Evolutionary conservation across 2,888 invertebrate genomes (phyloP), one percentile per base, ranked within the genome.

Genomic region (Eristalinus sepulchralis): DNA sequence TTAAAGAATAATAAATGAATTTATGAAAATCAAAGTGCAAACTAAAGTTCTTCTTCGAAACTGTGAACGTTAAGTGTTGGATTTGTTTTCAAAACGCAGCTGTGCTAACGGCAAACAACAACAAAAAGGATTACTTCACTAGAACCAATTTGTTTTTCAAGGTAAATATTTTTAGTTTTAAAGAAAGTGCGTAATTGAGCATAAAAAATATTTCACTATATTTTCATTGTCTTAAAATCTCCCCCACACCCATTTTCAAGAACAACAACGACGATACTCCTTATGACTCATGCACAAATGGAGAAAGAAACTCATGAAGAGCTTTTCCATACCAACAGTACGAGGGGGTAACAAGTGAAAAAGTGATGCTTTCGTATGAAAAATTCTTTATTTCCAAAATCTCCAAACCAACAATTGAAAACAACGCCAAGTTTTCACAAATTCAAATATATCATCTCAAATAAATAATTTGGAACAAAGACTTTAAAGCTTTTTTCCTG

Each of bases 161-260:
- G 84, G 80, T 85, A 81, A 81, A 72, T 81, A 24, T 17, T 47
- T 8, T 47, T 55, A 2, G 31, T 68, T 8, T 3, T 5, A 34
- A 1, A 24, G 20, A 63, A 53, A 55, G 68, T 64, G 34, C 53
- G 68, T 73, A 60, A 55, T 34, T 67, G 34, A 13, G 39, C 24
- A 47, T 20, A 34, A 9, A 47, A 17, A 47, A 47, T 47, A 47
- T 47, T 47, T 47, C 47, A 17, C 47, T 47, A 68, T 34, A 24
- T 68, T 64, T 71, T 24, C 59, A 62, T 57, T 72, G 62, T 72
- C 72, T 31, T 72, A 22, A 20, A 17, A n/a, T 33, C 57, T 59
- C 63, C 76, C 76, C 72, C 81, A 81, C 85, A 81, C 85, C 81
- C 85, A 76, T 81, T 80, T 83, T 84, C 39, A 34, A 81, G 72